Percentiles rank a stretch among this genome's conserved stretches.
Conservation (phyloP, 2,113 vertebrate genomes). For the Perccottus glenii region DNA sequence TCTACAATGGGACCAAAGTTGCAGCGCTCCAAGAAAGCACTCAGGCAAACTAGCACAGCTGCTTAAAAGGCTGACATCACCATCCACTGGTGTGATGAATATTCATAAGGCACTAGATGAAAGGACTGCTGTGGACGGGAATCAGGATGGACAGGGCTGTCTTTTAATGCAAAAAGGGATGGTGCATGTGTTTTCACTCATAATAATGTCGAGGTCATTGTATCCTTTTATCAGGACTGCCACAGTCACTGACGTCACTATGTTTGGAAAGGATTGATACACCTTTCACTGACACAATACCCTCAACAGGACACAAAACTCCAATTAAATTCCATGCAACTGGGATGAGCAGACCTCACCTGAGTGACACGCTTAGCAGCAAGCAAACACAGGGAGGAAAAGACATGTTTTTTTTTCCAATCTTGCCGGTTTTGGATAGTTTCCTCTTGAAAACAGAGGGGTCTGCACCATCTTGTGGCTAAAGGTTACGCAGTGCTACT, state of each 20-base stretch:
- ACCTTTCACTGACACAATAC: too few species aligned
- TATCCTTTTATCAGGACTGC: not conserved
- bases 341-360: too few species aligned
- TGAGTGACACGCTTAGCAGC: too few species aligned
- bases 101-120: constrained; percentile 40
- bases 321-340: too few species aligned
- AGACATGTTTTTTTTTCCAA: too few species aligned
- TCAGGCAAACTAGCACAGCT: constrained; percentile 45
- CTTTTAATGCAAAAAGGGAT: not conserved
- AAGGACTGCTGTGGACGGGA: constrained; percentile 9
- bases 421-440: too few species aligned
- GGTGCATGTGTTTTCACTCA: not conserved
- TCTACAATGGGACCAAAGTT: constrained; percentile 50
- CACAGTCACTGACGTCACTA: not conserved
- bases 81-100: constrained; percentile 39
- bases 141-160: constrained; percentile 1
- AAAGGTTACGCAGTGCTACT: too few species aligned
- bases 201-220: not conserved
- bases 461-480: too few species aligned
- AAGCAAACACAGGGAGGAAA: too few species aligned
- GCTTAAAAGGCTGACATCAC: constrained; percentile 46
- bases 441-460: too few species aligned
- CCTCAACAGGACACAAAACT: too few species aligned
- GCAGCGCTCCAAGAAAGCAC: constrained; percentile 48
- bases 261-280: not conserved